Evolutionary conservation across 1,140 invertebrate genomes (phyloP).

Genomic region (Neocloeon triangulifer): DNA sequence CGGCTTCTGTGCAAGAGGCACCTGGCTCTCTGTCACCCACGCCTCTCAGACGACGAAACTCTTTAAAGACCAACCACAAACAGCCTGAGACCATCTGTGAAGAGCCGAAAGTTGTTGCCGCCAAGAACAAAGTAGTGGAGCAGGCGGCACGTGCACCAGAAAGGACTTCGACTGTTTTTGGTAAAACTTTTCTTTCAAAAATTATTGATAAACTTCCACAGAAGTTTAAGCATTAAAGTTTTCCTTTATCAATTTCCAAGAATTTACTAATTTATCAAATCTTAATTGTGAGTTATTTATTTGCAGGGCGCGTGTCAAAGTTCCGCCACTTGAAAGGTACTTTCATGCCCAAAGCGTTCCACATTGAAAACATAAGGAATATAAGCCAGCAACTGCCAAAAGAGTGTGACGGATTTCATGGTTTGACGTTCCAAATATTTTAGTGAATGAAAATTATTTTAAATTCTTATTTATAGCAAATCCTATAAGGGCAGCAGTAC

Average conservation of each 20-base stretch:
- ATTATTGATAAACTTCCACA: neutral
- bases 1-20: constrained; percentile 28
- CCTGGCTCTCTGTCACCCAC: constrained; percentile 33
- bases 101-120: neutral
- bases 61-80: constrained; percentile 27
- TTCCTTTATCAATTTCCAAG: constrained; percentile 1
- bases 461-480: constrained; percentile 36
- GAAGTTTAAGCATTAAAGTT: no score
- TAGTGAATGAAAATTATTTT: neutral
- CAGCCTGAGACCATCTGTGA: constrained; percentile 14
- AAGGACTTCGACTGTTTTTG: constrained; percentile 66
- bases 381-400: constrained; percentile 76
- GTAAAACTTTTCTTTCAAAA: constrained; percentile 18
- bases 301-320: constrained; percentile 65
- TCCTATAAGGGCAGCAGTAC: constrained; percentile 59
- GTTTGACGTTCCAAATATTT: constrained; percentile 19
- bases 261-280: constrained; percentile 2
- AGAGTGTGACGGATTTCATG: constrained; percentile 82
- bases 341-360: constrained; percentile 65
- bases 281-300: constrained; percentile 8
- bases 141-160: constrained; percentile 32
- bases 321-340: constrained; percentile 82
- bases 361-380: constrained; percentile 81
- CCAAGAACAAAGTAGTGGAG: constrained; percentile 12
- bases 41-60: constrained; percentile 34